A percentile compares a stretch with the other conserved stretches of the same genome.
Conservation (phyloP, 37 sponge, comb jelly and placozoan species). For the Crambe crambe region DNA sequence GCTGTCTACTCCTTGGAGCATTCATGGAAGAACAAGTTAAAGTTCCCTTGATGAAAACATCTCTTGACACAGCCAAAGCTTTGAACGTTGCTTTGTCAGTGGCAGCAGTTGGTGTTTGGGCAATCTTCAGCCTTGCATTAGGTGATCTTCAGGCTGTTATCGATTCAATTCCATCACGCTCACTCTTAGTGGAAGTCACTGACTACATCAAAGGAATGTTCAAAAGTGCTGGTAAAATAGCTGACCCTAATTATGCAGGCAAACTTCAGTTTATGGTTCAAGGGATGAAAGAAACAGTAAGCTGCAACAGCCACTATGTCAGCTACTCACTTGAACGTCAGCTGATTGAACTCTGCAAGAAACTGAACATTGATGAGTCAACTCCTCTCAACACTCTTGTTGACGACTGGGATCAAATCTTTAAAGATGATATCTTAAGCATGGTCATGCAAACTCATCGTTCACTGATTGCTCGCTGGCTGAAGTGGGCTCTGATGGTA, state of each 20-base stretch:
- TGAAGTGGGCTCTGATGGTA: conserved; percentile 61
- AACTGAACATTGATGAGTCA: conserved; percentile 15
- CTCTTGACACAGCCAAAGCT: conserved; percentile 39
- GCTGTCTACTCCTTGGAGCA: conserved; percentile 36
- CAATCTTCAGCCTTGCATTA: conserved; percentile 48
- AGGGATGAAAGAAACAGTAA: conserved; percentile 46
- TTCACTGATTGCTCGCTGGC: conserved; percentile 66
- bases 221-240: background rate
- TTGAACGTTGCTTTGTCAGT: background rate
- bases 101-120: conserved; percentile 64
- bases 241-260: conserved; percentile 32
- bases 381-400: conserved; percentile 5
- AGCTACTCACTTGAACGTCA: conserved; percentile 74
- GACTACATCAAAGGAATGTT: conserved; percentile 48
- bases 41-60: conserved; percentile 55
- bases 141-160: conserved; percentile 33
- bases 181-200: conserved; percentile 36
- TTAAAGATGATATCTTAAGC: conserved; percentile 45
- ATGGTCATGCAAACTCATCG: conserved; percentile 20
- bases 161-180: background rate
- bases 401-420: conserved; percentile 42
- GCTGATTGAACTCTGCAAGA: conserved; percentile 48
- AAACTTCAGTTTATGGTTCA: conserved; percentile 62
- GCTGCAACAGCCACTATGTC: conserved; percentile 55
- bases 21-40: conserved; percentile 64